Base-by-base conservation (phyloP, 2,888 invertebrate genomes). In the Spodoptera littoralis region DNA sequence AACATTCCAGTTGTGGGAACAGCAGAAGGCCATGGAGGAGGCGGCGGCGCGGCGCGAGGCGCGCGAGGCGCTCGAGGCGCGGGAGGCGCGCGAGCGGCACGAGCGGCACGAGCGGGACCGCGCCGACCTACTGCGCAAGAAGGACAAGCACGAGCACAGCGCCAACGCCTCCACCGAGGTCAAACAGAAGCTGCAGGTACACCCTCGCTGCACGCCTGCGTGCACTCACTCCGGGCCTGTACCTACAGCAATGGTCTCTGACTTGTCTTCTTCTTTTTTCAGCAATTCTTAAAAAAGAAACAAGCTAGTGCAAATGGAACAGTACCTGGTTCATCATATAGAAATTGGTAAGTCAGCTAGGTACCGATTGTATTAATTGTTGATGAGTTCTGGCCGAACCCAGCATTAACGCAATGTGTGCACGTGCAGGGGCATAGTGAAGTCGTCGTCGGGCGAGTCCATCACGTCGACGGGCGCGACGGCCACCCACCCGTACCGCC, bases 101-200 rank as follows among this genome's bases (percentile, higher is more conserved):
- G 96, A 97, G 89, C 91, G 96, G 65, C 95, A 96, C 83, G 98
- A 98, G 90, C 96, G 98, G 70, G 98, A 98, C 83, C 96, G 97
- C 82, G 95, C 98, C 77, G 98, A 98, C 85, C 97, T 97, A 76
- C 95, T 98, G 83, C 96, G 98, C 86, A 98, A 98, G 93, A 98
- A 99, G 90, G 98, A 98, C 91, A 98, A 98, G 90, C 97, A 98
- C 88, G 98, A 98, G 90, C 98, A 98, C 94, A 98, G 98, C 94
- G 99, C 99, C 61, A 97, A 98, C 85, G 99, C 99, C 76, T 99
- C 99, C 76, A 97, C 98, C 24, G 99, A 99, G 93, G 99, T 99
- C 86, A 99, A 99, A 91, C 98, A 98, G 95, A 98, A 98, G 86
- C 95, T 99, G 82, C 98, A 98, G 96, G 98, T 97, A 48, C n/a